Evolutionary conservation across 2,888 invertebrate species (phyloP), one percentile per base, ranked within the genome.

Genomic region (Saturnia japonica): DNA sequence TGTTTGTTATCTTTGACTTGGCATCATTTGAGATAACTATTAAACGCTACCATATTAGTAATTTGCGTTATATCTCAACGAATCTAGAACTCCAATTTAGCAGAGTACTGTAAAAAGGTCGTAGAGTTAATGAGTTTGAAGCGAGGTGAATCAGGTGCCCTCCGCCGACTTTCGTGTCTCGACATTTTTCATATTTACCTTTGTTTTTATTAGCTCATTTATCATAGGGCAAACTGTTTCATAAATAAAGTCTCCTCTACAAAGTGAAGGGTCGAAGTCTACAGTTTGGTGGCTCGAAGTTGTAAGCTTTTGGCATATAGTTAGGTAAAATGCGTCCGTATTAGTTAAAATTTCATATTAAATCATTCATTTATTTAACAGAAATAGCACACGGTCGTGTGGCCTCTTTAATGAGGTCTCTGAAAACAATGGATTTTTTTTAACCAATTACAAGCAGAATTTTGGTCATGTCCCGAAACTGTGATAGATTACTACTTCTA

Each of bases 181-280:
- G 25, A 28, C 57, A 60, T 60, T 60, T 28, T 28, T 60, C 57
- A 60, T 60, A 28, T 60, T 60, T 60, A 28, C 57, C 57, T 60
- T 60, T 60, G 57, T 60, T 60, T 60, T 60, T 60, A 60, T 60
- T 28, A 25, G 14, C 57, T 28, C 57, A 16, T 60, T 60, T 60
- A 60, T 60, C 6, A 60, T 60, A 60, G 57, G 28, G 57, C 14
- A 60, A 60, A 60, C 25, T 28, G 57, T 60, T 60, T 28, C 57
- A 60, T 28, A 60, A 19, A 60, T 60, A 60, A 28, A 25, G 4
- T 22, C n/a, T 54, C n/a, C 54, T 54, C 8, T 54, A 54, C 22
- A 22, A 54, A 22, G 22, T 54, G 11, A 22, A 54, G 22, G 54
- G 22, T 28, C 28, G 3, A 28, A 28, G 4, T 6, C 3, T 25